Evolutionary conservation across 2,797 vertebrate genomes (phyloP).

Genomic region (Hyperoplus immaculatus): DNA sequence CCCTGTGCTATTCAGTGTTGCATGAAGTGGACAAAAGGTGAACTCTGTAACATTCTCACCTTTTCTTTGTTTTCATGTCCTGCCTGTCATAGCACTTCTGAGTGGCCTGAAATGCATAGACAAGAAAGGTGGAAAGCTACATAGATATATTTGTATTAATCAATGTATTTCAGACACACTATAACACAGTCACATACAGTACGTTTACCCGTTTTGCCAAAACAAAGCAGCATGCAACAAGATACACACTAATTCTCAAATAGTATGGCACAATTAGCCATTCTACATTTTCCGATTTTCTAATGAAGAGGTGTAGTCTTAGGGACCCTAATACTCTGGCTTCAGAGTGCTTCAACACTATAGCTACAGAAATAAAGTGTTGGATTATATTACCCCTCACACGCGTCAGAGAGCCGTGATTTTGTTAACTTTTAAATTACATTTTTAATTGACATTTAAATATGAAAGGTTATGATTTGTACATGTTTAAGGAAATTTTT

Average conservation of each 20-base stretch:
- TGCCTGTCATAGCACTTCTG: slow-evolving; percentile 8
- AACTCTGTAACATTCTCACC: background rate
- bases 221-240: background rate
- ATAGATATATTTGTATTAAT: no score
- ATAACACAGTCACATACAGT: background rate
- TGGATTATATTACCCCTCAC: background rate
- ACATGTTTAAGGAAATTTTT: background rate
- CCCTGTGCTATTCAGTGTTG: slow-evolving; percentile 20
- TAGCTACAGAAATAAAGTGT: slow-evolving; percentile 1
- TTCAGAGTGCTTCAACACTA: slow-evolving; percentile 7
- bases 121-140: background rate
- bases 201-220: background rate
- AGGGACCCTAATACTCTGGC: background rate
- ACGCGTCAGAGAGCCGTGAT: background rate
- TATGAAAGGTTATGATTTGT: background rate
- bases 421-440: background rate
- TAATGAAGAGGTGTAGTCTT: background rate
- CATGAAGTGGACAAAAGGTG: slow-evolving; percentile 26
- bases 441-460: slow-evolving; percentile 1
- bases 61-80: slow-evolving; percentile 5
- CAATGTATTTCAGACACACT: background rate
- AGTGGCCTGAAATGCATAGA: background rate
- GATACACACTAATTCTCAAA: background rate
- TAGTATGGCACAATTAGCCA: background rate
- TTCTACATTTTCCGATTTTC: background rate